Conservation (phyloP, 23 tunicate genomes). For the Phallusia fumigata region DNA sequence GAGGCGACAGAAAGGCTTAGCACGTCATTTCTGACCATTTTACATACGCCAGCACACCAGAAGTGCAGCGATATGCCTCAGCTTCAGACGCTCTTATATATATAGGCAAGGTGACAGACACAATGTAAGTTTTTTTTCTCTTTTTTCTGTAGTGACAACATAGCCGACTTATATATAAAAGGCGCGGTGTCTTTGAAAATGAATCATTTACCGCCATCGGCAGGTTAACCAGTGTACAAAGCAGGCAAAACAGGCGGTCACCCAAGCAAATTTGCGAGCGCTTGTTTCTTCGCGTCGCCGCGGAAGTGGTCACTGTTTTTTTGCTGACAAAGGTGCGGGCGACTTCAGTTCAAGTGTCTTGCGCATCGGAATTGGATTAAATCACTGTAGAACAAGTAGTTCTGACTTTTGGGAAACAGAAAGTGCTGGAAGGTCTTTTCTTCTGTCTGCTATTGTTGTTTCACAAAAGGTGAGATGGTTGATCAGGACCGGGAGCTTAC, state of each 20-base stretch:
- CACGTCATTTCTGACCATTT: background rate
- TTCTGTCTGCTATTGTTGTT: background rate
- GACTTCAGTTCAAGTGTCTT: background rate
- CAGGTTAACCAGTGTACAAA: background rate
- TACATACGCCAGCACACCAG: background rate
- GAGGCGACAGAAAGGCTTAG: background rate
- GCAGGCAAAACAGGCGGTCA: background rate
- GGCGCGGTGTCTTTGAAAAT: conserved; percentile 1
- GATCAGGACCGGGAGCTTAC: background rate
- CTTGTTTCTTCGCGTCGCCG: background rate
- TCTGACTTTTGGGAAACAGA: background rate
- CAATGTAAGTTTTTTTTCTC: background rate
- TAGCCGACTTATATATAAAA: background rate
- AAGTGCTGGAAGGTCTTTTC: background rate
- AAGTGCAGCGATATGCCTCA: background rate
- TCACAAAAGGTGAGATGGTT: background rate
- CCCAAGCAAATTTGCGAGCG: background rate
- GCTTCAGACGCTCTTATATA: too few species aligned
- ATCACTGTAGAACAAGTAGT: background rate
- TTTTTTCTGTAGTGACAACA: background rate
- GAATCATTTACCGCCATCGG: background rate
- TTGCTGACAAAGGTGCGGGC: background rate
- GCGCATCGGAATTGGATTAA: background rate
- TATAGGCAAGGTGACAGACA: too few species aligned
- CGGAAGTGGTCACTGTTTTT: background rate